Base-by-base conservation (phyloP, 35 echinoderm and acorn worm genomes). In the Stichopus chloronotus region DNA sequence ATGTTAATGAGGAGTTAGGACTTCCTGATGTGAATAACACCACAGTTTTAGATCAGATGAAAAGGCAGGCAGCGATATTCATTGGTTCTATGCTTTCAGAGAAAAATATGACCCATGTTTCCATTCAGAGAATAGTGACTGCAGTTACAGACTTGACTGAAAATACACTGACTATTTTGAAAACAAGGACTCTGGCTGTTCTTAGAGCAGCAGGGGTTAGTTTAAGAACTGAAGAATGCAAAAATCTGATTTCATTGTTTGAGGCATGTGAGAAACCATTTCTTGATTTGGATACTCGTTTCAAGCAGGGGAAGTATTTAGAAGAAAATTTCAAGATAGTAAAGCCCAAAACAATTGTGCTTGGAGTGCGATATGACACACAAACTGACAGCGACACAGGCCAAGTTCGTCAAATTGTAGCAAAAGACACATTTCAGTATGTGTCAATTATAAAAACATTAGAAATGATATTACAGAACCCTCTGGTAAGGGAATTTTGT, bases 381-480 rank as follows among this genome's bases (percentile, higher is more conserved):
- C 23, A 65, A 53, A 21, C 91, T 71, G 93, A 94, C 65, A 59
- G 63, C 19, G 57, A 83, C 9, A 53, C 88, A 82, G 69, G 69
- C 5, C 10, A 7, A n/a, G 7, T 19, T 6, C 17, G 17, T n/a
- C 69, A 72, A 19, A 72, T n/a, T 7, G 6, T 72, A n/a, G 19
- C 21, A 19, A 72, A 12, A 7, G 76, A 94, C 81, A 94, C 93
- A 14, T 94, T 94, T 91, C 93, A 94, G 60, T 94, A 94, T 84
- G 57, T 94, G 25, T 78, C 93, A 71, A 52, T 94, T 63, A 12
- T 90, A 25, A 63, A 90, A 63, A 78, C 74, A 14, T 83, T 94
- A n/a, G 57, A 14, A 63, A 83, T 63, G 78, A 90, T 81, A 23
- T 94, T 9, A 87, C 90, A 68, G 58, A 56, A 94, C 55, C 71